Conservation (phyloP, 2,888 invertebrate species). For the Operophtera brumata region DNA sequence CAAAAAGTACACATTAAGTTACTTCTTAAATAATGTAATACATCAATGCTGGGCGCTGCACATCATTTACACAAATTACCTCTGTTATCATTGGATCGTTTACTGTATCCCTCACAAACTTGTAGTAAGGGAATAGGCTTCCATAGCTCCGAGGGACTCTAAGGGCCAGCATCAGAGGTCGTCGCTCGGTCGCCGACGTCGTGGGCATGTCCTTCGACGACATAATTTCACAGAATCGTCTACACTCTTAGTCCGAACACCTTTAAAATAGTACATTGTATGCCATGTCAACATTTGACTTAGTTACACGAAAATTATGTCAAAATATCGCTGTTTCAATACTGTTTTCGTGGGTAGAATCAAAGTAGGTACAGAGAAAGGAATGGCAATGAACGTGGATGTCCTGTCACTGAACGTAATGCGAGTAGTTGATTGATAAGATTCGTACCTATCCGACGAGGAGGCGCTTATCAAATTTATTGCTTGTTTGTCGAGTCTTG, state of each 20-base stretch:
- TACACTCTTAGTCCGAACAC: conserved; percentile 51
- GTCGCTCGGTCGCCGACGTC: conserved; percentile 56
- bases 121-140: conserved; percentile 82
- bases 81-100: conserved; percentile 59
- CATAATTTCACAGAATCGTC: conserved; percentile 48
- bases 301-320: conserved; percentile 22
- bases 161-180: conserved; percentile 63
- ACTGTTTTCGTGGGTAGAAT: conserved; percentile 21
- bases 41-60: not conserved
- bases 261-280: conserved; percentile 48
- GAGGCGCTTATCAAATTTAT: conserved; percentile 71
- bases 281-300: conserved; percentile 60
- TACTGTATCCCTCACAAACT: conserved; percentile 77
- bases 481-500: conserved; percentile 61
- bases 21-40: too few species aligned
- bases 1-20: not conserved
- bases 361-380: not conserved
- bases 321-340: conserved; percentile 3
- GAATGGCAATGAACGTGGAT: conserved; percentile 21
- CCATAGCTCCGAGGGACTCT: conserved; percentile 81
- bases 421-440: conserved; percentile 60
- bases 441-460: conserved; percentile 48
- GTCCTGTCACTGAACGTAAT: conserved; percentile 35
- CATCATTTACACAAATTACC: conserved; percentile 41
- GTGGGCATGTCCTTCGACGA: conserved; percentile 51